Evolutionary conservation across 2,888 invertebrate species (phyloP), one percentile per base, ranked within the genome.

Genomic region (Nowickia ferox): DNA sequence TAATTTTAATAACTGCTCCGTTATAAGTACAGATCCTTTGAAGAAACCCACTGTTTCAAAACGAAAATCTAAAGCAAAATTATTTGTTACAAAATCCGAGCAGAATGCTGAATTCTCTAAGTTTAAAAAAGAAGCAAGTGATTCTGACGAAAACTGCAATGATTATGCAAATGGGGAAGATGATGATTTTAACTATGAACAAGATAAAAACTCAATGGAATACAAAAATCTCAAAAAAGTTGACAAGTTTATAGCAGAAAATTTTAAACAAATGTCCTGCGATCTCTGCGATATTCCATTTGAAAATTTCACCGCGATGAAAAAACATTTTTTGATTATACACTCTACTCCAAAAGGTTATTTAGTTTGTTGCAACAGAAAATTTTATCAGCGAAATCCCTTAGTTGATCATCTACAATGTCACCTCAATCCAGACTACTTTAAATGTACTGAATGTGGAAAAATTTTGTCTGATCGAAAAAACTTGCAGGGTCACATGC

Each of bases 391-490:
- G 17, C 89, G 91, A 4, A 89, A 89, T 55, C 83, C 78, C 4
- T 77, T 91, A 9, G 91, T 90, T 6, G 91, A 91, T 30, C 91
- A 91, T 57, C 88, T 91, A 2, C 87, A 90, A 46, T 89, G 90
- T 2, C 91, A 91, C 76, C 88, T 88, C 75, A 90, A 91, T 87
- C 91, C 91, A 0, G 90, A 91, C 9, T 89, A 91, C 61, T 91
- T 91, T 30, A 91, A 90, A 82, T 91, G 91, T 75, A 83, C 81
- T 0, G 87, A 88, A 63, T 91, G 91, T 69, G 87, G 87, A 1
- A 89, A 88, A 10, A 80, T 89, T 3, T 89, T 89, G 40, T 89
- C 88, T 15, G 91, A 91, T 42, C 89, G 90, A 0, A 89, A 88
- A 4, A 74, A 89, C 0, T 87, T 91, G 1, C 89, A 91, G 22